Conservation (phyloP, 2,888 invertebrate species). For the Mythimna loreyi region DNA sequence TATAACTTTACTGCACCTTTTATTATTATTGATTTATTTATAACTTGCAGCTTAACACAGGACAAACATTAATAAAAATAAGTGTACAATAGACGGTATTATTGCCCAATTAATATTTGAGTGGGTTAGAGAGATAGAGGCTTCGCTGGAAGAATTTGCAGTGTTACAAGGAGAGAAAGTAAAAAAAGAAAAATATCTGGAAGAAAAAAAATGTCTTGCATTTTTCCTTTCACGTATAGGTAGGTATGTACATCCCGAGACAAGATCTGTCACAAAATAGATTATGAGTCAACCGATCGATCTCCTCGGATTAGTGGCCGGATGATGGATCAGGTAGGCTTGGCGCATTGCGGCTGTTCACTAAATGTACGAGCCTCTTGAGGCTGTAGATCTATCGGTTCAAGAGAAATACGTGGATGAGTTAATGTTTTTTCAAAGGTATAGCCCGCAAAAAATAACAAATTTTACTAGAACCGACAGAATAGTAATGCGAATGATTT, state of each 20-base stretch:
- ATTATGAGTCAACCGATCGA: conserved; percentile 40
- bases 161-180: too few species aligned
- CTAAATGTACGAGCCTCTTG: conserved; percentile 3
- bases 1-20: too few species aligned
- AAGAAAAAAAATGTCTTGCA: too few species aligned
- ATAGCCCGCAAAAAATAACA: background rate
- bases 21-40: too few species aligned
- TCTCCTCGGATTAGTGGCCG: conserved; percentile 29
- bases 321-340: conserved; percentile 45
- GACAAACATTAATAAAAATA: too few species aligned
- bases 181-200: too few species aligned
- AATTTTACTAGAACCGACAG: background rate
- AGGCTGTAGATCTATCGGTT: background rate
- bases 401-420: background rate
- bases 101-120: too few species aligned
- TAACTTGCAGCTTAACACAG: too few species aligned
- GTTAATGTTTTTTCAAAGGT: background rate
- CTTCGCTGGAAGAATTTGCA: too few species aligned
- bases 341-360: conserved; percentile 48
- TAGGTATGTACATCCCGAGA: background rate
- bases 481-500: background rate
- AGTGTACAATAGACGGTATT: too few species aligned
- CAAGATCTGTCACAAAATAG: conserved; percentile 25
- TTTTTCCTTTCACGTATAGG: too few species aligned
- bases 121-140: too few species aligned